Conservation (phyloP, 2,797 vertebrate species). For the Tachyglossus aculeatus region DNA sequence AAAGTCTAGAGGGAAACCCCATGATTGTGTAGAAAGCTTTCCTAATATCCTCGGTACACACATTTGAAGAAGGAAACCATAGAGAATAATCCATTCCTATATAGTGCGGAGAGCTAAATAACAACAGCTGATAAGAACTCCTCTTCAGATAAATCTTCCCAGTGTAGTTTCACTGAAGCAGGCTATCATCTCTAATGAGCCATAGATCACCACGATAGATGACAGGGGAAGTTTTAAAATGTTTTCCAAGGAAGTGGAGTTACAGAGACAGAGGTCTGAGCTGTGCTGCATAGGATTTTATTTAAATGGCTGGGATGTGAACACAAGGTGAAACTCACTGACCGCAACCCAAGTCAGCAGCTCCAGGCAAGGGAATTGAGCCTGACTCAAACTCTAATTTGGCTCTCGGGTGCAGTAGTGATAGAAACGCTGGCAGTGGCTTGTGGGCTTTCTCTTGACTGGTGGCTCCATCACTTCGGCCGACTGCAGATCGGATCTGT, state of each 20-base stretch:
- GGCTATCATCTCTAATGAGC: conserved; percentile 56
- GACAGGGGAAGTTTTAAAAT: conserved; percentile 29
- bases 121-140: conserved; percentile 39
- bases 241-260: conserved; percentile 16
- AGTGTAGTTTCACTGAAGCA: conserved; percentile 36
- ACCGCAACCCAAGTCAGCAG: not conserved
- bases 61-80: conserved; percentile 11
- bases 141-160: conserved; percentile 32
- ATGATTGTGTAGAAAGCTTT: not conserved
- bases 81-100: conserved; percentile 1
- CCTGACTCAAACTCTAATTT: too few species aligned
- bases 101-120: conserved; percentile 48
- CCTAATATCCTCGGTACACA: not conserved
- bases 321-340: not conserved
- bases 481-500: too few species aligned
- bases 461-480: too few species aligned
- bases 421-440: too few species aligned
- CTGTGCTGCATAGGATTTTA: not conserved
- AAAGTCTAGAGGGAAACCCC: not conserved
- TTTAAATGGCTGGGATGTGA: not conserved
- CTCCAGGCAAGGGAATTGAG: not conserved
- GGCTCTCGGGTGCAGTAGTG: too few species aligned
- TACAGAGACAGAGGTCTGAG: not conserved
- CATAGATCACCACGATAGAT: conserved; percentile 35
- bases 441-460: too few species aligned